Evolutionary conservation across 2,797 vertebrate genomes (phyloP).

Genomic region (Lepilemur septentrionalis): DNA sequence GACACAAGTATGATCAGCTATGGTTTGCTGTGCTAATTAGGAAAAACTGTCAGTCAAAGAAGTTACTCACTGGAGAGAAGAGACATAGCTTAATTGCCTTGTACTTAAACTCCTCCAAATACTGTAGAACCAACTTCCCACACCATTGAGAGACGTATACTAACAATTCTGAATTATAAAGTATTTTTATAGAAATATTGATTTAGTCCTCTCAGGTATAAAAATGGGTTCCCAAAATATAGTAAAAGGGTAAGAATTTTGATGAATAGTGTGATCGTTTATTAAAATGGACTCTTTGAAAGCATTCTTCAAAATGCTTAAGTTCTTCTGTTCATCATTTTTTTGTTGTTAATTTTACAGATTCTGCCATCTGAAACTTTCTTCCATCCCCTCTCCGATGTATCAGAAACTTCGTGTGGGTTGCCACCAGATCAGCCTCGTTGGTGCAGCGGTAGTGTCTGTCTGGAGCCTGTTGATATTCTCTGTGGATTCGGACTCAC

Average conservation of each 20-base stretch:
- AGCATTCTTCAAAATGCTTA: slow-evolving; percentile 7
- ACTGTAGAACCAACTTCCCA: neutral
- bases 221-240: slow-evolving; percentile 30
- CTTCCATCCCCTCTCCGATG: neutral
- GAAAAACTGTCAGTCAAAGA: slow-evolving; percentile 33
- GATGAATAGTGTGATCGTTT: neutral
- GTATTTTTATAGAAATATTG: slow-evolving; percentile 35
- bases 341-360: neutral
- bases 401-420: neutral
- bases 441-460: neutral
- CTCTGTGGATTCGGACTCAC: neutral
- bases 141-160: neutral
- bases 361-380: neutral
- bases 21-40: slow-evolving; percentile 54
- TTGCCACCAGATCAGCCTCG: neutral
- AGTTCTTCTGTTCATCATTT: neutral
- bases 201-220: neutral
- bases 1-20: neutral
- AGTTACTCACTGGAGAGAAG: slow-evolving; percentile 13
- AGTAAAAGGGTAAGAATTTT: slow-evolving; percentile 23
- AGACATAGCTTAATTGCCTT: slow-evolving; percentile 21
- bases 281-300: slow-evolving; percentile 19
- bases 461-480: neutral
- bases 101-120: neutral
- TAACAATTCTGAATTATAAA: neutral